Conservation (phyloP, 2,888 invertebrate genomes). For the Loripinus fragilis region DNA sequence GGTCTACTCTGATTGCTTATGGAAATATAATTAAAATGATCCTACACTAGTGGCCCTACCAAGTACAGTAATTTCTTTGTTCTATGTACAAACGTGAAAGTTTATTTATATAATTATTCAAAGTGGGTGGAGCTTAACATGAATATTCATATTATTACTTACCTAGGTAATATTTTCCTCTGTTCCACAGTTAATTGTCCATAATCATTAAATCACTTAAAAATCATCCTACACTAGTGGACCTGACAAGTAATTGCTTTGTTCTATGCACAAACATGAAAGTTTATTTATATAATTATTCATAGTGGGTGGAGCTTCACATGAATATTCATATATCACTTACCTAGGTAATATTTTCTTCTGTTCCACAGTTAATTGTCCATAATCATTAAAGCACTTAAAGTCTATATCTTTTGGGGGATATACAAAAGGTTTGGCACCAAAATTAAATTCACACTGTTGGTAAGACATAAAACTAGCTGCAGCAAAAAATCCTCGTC, state of each 20-base stretch:
- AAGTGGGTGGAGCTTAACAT: no score
- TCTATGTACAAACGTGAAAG: no score
- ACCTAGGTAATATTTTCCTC: conserved; percentile 92
- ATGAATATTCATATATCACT: neutral
- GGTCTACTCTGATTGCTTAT: no score
- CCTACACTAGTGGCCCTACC: no score
- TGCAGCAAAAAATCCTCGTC: conserved; percentile 95
- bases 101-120: no score
- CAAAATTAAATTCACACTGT: conserved; percentile 97
- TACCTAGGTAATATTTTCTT: conserved; percentile 92
- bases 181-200: conserved; percentile 90
- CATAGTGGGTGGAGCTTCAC: no score
- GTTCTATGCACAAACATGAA: no score
- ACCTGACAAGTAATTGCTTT: no score
- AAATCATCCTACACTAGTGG: no score
- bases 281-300: no score
- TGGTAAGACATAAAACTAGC: conserved; percentile 99
- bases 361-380: conserved; percentile 89
- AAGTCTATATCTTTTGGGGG: conserved; percentile 89
- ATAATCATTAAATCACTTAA: conserved; percentile 90
- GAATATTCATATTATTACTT: conserved; percentile 29
- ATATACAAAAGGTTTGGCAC: conserved; percentile 90
- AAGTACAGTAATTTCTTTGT: no score
- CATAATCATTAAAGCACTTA: conserved; percentile 91
- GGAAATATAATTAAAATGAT: no score